Evolutionary conservation across 2,113 vertebrate genomes (phyloP).

Genomic region (Natator depressus): DNA sequence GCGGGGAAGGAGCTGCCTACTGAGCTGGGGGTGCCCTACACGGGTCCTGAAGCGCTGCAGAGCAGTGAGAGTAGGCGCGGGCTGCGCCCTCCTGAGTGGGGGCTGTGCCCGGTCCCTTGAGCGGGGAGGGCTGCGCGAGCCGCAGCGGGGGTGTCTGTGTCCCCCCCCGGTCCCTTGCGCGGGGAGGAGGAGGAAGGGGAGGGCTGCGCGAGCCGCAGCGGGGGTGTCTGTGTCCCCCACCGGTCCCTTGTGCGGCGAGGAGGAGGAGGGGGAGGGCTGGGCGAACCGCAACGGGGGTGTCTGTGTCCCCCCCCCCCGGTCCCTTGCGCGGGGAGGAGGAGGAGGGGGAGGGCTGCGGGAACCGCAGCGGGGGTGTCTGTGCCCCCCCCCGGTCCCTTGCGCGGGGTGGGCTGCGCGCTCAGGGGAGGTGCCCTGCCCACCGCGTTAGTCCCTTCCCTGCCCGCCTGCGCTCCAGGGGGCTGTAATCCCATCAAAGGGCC

Average conservation of each 20-base stretch:
- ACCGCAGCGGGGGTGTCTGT: too few relatives aligned
- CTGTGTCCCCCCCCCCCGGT: too few relatives aligned
- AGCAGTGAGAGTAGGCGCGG: too few relatives aligned
- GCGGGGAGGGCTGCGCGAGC: rapidly evolving
- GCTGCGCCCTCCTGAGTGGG: too few relatives aligned
- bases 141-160: too few relatives aligned
- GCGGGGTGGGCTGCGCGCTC: neutral
- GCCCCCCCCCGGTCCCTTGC: neutral
- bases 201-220: neutral
- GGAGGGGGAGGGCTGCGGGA: neutral
- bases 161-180: rapidly evolving
- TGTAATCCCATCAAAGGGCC: slow-evolving; percentile 35
- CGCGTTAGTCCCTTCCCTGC: neutral
- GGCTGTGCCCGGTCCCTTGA: too few relatives aligned
- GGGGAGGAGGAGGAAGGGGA: too few relatives aligned
- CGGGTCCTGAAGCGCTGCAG: neutral
- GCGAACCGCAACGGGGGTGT: rapidly evolving
- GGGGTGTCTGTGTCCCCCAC: too few relatives aligned
- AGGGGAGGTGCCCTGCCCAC: neutral
- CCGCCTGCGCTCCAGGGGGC: neutral
- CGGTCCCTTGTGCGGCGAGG: neutral
- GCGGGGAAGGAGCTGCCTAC: neutral
- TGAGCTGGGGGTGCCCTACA: neutral
- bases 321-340: neutral
- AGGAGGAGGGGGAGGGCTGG: neutral